Evolutionary conservation across 2,888 invertebrate species (phyloP).

Genomic region (Heliconius charithonia): DNA sequence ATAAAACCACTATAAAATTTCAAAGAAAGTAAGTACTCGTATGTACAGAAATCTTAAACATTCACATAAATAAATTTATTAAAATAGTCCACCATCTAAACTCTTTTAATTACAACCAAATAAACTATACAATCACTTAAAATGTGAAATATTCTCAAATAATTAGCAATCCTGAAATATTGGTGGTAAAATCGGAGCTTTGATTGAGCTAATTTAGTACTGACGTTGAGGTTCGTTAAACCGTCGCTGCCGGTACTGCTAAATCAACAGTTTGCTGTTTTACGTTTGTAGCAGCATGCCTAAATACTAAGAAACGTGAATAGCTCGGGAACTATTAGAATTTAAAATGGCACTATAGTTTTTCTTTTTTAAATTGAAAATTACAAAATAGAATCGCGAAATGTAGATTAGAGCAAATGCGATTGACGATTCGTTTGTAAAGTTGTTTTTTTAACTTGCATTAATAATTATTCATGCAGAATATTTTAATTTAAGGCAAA

Average conservation of each 20-base stretch:
- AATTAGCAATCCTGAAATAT: slow-evolving; percentile 24
- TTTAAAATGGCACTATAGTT: slow-evolving; percentile 14
- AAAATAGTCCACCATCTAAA: neutral
- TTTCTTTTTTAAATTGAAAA: neutral
- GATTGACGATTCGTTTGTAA: neutral
- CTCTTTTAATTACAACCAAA: neutral
- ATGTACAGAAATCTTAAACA: too few species aligned
- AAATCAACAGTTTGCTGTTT: slow-evolving; percentile 42
- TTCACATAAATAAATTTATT: neutral
- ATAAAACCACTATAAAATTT: too few species aligned
- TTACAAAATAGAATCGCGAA: slow-evolving; percentile 19
- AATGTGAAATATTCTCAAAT: neutral
- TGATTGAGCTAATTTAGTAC: slow-evolving; percentile 43
- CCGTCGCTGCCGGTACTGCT: slow-evolving; percentile 40
- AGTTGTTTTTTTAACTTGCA: neutral
- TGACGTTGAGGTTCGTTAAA: slow-evolving; percentile 44
- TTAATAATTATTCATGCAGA: too few species aligned
- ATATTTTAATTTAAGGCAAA: too few species aligned
- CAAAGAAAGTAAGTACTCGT: too few species aligned
- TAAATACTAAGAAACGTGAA: slow-evolving; percentile 40
- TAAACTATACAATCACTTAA: neutral
- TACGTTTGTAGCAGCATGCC: slow-evolving; percentile 27
- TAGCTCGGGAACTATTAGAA: slow-evolving; percentile 12
- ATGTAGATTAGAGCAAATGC: slow-evolving; percentile 1
- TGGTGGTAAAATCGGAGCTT: slow-evolving; percentile 28